Base-by-base conservation (phyloP, 1,140 invertebrate genomes). In the Aphaenogaster ashmeadi region DNA sequence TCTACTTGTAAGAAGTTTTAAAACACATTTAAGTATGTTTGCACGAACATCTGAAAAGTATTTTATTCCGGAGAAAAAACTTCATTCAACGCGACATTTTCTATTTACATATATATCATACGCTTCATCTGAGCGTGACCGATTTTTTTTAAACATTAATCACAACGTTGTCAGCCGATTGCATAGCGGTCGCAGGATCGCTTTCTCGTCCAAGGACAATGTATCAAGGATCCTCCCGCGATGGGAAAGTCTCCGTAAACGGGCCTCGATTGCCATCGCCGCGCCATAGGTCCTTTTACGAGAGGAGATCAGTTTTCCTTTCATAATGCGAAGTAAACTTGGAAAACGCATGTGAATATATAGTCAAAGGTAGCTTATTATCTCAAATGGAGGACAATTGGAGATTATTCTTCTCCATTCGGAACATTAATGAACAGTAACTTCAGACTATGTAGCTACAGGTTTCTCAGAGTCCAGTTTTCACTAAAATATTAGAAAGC, bases 201-300 rank as follows among this genome's bases (percentile, higher is more conserved):
- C 60, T 74, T 88, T 88, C 85, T 87, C 85, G 87, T 88, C 84
- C 87, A 88, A 88, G 87, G 87, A 88, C 85, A 60, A 80, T 7
- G 47, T 41, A 88, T 71, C 87, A 81, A 88, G 85, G 85, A 88
- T 81, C 41, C 56, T 86, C 54, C 74, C 60, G 52, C 56, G 72
- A 87, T 74, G 83, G 69, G 66, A 87, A 86, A 88, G 74, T 86
- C 71, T 79, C 66, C 64, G 52, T 88, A 64, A 86, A 52, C 13
- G 47, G 27, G 18, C 41, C 66, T 75, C 50, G 56, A 60, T 84
- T 75, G 77, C 41, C 21, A 13, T 69, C 60, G 13, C 56, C 11
- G 52, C 27, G 27, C 21, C 64, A 69, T 87, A 87, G 13, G 36
- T 84, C 50, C 86, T 74, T 74, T 54, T 87, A 83, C 9, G 27